Conservation (phyloP, 2,113 vertebrate genomes). For the Hippocampus abdominalis region DNA sequence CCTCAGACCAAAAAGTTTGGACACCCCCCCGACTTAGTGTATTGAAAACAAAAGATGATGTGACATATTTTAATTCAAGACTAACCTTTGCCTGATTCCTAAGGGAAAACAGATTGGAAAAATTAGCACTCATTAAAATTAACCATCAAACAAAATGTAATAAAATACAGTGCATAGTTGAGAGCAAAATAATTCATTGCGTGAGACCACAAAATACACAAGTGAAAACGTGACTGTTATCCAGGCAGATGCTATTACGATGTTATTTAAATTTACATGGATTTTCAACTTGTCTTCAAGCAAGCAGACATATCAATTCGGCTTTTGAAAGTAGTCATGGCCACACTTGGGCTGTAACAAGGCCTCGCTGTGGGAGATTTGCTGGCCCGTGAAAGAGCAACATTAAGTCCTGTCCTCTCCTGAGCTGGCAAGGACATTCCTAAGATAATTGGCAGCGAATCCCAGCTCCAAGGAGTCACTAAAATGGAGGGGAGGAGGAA, state of each 20-base stretch:
- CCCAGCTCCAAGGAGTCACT: constrained; percentile 47
- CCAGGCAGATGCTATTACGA: no score
- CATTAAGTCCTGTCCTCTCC: constrained; percentile 47
- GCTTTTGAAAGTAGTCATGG: constrained; percentile 18
- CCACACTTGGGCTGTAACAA: constrained; percentile 43
- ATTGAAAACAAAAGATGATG: background rate
- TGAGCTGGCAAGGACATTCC: constrained; percentile 61
- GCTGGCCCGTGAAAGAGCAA: constrained; percentile 49
- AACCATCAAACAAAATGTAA: background rate
- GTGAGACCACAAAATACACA: no score
- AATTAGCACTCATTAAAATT: background rate
- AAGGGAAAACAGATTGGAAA: constrained; percentile 9
- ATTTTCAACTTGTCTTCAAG: constrained; percentile 4
- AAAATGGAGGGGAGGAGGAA: constrained; percentile 18
- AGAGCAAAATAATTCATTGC: no score
- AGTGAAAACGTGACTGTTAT: no score
- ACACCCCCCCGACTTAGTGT: no score
- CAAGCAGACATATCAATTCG: constrained; percentile 33
- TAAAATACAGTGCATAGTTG: background rate
- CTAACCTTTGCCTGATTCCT: constrained; percentile 74
- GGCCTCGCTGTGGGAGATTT: constrained; percentile 45
- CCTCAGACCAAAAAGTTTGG: no score
- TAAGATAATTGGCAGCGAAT: constrained; percentile 63
- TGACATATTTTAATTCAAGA: background rate
- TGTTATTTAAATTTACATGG: no score